These are phyloP conservation scores for Anoura caudifer DNA, from an alignment of 2,113 vertebrate species.

Conservation along the genomic window DNA sequence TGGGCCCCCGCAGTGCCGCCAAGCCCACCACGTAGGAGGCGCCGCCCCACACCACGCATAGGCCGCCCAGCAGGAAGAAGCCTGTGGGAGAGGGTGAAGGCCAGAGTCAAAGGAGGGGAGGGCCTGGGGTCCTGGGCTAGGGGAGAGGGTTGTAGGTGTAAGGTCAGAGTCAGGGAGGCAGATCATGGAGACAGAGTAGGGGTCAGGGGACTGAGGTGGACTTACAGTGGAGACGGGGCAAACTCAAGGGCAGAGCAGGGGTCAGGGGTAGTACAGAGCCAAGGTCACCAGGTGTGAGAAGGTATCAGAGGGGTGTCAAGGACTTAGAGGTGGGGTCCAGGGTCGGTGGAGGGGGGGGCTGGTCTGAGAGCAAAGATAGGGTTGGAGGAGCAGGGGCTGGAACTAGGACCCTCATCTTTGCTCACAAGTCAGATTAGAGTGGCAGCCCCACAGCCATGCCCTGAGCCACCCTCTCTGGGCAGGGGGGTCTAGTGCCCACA, in stretches of 20 bases:
- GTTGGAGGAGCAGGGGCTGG: too few species aligned
- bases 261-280: background rate
- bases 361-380: background rate
- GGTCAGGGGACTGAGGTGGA: background rate
- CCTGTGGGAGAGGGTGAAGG: slow-evolving; percentile 72
- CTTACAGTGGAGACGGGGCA: background rate
- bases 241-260: too few species aligned
- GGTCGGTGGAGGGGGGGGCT: too few species aligned
- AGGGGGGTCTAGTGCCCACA: background rate
- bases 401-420: background rate
- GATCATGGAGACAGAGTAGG: background rate
- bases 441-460: background rate
- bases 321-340: background rate
- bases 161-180: background rate
- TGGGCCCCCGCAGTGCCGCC: slow-evolving; percentile 83
- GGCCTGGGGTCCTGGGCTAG: background rate
- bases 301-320: background rate
- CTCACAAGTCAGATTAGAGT: background rate
- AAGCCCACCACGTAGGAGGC: slow-evolving; percentile 86
- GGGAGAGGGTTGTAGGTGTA: too few species aligned
- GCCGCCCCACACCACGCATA: slow-evolving; percentile 87
- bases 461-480: background rate
- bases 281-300: background rate
- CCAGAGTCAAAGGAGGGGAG: background rate
- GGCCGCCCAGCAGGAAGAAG: slow-evolving; percentile 91